A percentile compares a stretch with the other conserved stretches of the same genome.
phyloP scores from a whole-genome alignment of 2,113 vertebrate species.

The Hydropotes inermis region DNA sequence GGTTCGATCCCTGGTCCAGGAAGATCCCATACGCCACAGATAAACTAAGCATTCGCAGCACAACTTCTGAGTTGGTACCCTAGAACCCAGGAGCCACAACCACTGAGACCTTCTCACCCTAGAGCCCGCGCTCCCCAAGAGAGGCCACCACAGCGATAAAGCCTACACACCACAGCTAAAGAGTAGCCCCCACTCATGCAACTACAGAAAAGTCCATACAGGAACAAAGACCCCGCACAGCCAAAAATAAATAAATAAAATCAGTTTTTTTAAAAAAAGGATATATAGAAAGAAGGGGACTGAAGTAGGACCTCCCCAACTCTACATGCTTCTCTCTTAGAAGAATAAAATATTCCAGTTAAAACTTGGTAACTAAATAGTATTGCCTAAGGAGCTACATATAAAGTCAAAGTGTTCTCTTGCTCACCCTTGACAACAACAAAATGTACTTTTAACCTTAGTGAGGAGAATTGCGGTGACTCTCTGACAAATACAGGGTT shows the following conservation, averaged over 20 bases:
- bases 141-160: rapidly evolving
- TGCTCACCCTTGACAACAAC: neutral
- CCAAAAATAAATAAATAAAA: neutral
- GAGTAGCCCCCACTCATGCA: neutral
- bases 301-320: slow-evolving; percentile 19
- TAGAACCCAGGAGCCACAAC: neutral
- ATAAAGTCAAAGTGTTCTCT: neutral
- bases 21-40: neutral
- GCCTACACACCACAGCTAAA: neutral
- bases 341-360: neutral
- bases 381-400: neutral
- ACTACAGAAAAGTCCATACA: neutral
- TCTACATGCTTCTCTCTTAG: neutral
- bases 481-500: rapidly evolving
- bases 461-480: rapidly evolving
- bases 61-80: neutral
- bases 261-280: neutral
- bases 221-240: neutral
- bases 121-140: neutral
- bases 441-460: neutral
- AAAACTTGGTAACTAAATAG: neutral
- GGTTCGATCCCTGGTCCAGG: neutral
- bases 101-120: neutral
- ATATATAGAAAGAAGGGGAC: neutral
- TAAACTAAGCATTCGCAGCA: neutral